Evolutionary conservation across 2,113 vertebrate species (phyloP).

Genomic region (Caranx ignobilis): DNA sequence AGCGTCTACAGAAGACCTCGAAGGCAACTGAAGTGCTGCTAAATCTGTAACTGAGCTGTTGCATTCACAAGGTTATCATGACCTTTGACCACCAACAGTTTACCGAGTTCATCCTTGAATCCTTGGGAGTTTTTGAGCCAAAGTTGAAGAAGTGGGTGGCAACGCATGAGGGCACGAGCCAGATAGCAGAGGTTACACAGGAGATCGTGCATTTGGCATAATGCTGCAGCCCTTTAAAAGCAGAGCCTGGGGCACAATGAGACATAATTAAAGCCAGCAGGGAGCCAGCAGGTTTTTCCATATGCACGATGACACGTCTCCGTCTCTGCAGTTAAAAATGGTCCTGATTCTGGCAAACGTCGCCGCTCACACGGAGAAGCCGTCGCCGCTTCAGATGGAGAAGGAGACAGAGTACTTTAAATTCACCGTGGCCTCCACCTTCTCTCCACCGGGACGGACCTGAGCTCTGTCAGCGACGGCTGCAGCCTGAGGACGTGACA

Average conservation of each 20-base stretch:
- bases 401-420: constrained; percentile 16
- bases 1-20: too few species aligned
- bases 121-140: too few species aligned
- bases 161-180: not conserved
- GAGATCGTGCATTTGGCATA: constrained; percentile 8
- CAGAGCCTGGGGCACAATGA: constrained; percentile 1
- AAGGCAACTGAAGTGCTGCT: too few species aligned
- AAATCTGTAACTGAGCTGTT: too few species aligned
- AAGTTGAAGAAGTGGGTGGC: too few species aligned
- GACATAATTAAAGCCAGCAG: not conserved
- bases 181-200: constrained; percentile 3
- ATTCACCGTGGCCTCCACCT: constrained; percentile 22
- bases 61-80: too few species aligned
- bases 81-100: too few species aligned
- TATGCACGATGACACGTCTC: not conserved
- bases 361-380: not conserved
- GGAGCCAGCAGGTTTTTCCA: not conserved
- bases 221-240: constrained; percentile 1
- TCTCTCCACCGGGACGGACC: not conserved
- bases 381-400: not conserved
- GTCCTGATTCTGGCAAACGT: not conserved
- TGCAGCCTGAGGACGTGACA: constrained; percentile 19
- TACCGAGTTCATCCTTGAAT: too few species aligned
- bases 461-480: constrained; percentile 19
- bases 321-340: not conserved